phyloP scores from a whole-genome alignment of 2,113 vertebrate genomes.

The Felis catus region F.catus_Fca126_mat1.0 CM031420.1:52329501-52330000 shows the following conservation, averaged over 20 bases:
- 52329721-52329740: conserved; percentile 13
- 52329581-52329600: neutral
- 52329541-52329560: neutral
- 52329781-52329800: conserved; percentile 52
- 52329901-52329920: conserved; percentile 25
- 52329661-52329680: neutral
- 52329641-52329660: conserved; percentile 45
- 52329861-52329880: conserved; percentile 47
- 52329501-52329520: too few relatives aligned
- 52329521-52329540: too few relatives aligned
- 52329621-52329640: conserved; percentile 52
- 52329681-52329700: conserved; percentile 56
- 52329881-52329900: conserved; percentile 50
- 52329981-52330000: conserved; percentile 33
- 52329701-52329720: neutral
- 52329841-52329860: conserved; percentile 26
- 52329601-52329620: conserved; percentile 57
- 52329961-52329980: neutral
- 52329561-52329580: neutral
- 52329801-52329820: conserved; percentile 61
- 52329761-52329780: conserved; percentile 42
- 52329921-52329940: neutral
- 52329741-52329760: conserved; percentile 53
- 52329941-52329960: conserved; percentile 69
- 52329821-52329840: conserved; percentile 44